phyloP scores from a whole-genome alignment of 2,797 vertebrate species.

The Mormyrus proboscirostris region DNA sequence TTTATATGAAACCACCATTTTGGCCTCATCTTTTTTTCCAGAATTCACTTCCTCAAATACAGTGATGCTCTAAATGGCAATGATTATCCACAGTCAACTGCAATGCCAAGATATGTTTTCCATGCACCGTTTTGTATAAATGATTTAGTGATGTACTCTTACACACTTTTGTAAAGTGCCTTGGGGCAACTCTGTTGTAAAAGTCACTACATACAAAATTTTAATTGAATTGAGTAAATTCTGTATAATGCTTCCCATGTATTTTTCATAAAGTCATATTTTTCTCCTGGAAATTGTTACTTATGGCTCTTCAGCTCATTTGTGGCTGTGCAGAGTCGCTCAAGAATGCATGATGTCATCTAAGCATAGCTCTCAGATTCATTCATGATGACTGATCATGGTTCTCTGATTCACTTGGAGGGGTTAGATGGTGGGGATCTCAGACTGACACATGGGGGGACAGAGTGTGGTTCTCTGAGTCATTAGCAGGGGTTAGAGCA shows the following conservation, averaged over 20 bases:
- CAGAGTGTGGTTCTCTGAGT: not conserved
- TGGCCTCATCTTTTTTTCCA: not conserved
- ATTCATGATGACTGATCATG: no score
- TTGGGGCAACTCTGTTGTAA: not conserved
- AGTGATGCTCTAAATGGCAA: not conserved
- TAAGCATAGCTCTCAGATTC: not conserved
- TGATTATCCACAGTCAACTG: not conserved
- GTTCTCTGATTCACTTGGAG: not conserved
- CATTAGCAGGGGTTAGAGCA: not conserved
- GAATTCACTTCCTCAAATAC: not conserved
- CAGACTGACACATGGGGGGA: not conserved
- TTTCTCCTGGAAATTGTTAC: not conserved
- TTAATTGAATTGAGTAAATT: not conserved
- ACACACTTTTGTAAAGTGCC: not conserved
- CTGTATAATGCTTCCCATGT: not conserved
- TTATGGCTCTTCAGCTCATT: not conserved
- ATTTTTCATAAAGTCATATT: not conserved
- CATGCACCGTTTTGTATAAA: not conserved
- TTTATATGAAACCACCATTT: not conserved
- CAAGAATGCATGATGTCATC: constrained; percentile 1
- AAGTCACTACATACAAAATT: not conserved
- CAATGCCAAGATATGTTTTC: not conserved
- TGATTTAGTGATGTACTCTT: not conserved
- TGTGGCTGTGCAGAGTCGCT: not conserved
- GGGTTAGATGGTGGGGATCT: not conserved